Base-by-base conservation (phyloP, 1,140 invertebrate genomes). In the Gonatopus flavifemur region DNA sequence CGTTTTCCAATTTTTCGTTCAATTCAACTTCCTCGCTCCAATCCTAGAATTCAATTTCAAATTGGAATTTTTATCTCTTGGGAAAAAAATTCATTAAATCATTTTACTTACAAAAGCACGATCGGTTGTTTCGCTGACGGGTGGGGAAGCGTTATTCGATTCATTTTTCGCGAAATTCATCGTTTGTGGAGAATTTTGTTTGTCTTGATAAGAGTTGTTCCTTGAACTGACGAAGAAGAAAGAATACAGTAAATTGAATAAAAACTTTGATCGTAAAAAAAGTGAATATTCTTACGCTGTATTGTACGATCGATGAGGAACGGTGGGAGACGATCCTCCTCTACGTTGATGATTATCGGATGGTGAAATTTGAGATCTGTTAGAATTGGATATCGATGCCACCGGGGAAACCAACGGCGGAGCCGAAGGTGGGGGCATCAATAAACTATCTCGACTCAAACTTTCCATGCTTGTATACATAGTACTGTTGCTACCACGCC, bases 1-100 rank as follows among this genome's bases (percentile, higher is more conserved):
- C 81, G 22, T 71, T 70, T 62, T 81, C 75, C 21, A 79, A 49
- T 50, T 68, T 69, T 42, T 79, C 75, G 47, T 70, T 70, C 20
- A 80, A 48, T 64, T 83, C 81, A 43, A 82, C 80, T 66, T 83
- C 81, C 64, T 82, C 80, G 49, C 75, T 80, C 81, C 81, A 83
- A 66, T 82, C 79, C 78, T 80, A 38, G 15, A 52, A 19, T 32
- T 37, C 7, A 53, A 42, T 40, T 20, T 44, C 18, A 37, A n/a
- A 30, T 22, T 3, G 33, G n/a, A 38, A 49, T 32, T 13, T 40
- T 15, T 21, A 12, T 44, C n/a, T 25, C 39, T 30, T 41, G 16
- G 7, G 6, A 41, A 33, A 32, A 35, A 35, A 28, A 24, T 31
- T 40, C n/a, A n/a, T n/a, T n/a, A n/a, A n/a, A n/a, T 21, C 12